phyloP scores from a whole-genome alignment of 2,797 vertebrate genomes.

The Sciurus carolinensis region DNA sequence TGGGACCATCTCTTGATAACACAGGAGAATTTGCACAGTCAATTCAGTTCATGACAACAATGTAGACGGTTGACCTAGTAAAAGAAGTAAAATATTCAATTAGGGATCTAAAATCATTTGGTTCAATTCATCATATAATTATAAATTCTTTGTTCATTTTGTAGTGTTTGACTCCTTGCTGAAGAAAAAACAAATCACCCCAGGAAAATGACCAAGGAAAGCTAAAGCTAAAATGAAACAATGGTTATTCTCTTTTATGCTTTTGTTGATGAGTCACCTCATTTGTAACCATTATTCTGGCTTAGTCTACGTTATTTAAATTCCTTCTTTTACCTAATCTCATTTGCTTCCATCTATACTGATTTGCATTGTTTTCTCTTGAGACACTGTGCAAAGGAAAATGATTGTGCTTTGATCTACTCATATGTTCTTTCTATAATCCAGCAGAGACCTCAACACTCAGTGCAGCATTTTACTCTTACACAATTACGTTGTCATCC shows the following conservation, averaged over 20 bases:
- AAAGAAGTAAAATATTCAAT: conserved; percentile 57
- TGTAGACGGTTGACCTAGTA: neutral
- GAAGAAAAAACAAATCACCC: neutral
- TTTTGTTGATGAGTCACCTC: conserved; percentile 66
- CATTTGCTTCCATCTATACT: conserved; percentile 59
- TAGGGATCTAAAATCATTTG: conserved; percentile 19
- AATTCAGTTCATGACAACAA: conserved; percentile 27
- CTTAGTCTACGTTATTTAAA: conserved; percentile 47
- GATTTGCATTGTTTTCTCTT: conserved; percentile 60
- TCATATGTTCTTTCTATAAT: neutral
- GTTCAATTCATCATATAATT: conserved; percentile 13
- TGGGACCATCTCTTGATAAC: neutral
- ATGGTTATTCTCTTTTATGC: neutral
- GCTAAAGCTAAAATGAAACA: conserved; percentile 33
- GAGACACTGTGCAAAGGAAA: conserved; percentile 50
- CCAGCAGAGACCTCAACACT: conserved; percentile 9
- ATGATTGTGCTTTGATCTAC: conserved; percentile 62
- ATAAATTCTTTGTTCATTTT: conserved; percentile 55
- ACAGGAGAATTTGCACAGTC: conserved; percentile 16
- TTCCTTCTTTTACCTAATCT: conserved; percentile 63
- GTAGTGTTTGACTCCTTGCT: neutral
- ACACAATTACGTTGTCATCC: neutral
- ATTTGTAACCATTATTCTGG: neutral
- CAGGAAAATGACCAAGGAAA: conserved; percentile 45
- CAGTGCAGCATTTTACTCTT: neutral